A percentile compares a stretch with the other conserved stretches of the same genome.
These are phyloP conservation scores for Stratiolaelaps scimitus DNA, from an alignment of 1,140 invertebrate genomes.

Conservation along the genomic window DNA sequence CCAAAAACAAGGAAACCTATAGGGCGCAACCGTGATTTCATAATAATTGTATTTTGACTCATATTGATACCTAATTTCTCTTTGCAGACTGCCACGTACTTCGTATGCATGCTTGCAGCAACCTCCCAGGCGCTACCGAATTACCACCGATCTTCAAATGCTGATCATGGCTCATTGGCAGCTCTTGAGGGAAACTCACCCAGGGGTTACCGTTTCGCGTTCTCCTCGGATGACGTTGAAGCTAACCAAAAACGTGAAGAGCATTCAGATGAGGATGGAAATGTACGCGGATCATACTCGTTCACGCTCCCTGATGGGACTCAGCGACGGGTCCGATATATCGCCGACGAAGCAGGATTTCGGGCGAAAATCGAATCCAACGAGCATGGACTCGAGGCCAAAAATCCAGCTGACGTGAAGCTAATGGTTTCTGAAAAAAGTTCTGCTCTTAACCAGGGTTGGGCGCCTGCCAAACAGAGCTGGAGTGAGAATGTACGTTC, in stretches of 20 bases:
- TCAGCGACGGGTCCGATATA: slow-evolving; percentile 33
- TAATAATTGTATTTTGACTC: not conserved
- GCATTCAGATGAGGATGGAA: slow-evolving; percentile 29
- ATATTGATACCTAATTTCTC: not conserved
- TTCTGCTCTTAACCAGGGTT: not conserved
- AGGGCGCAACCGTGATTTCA: not conserved
- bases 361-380: slow-evolving; percentile 31
- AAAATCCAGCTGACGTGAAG: slow-evolving; percentile 12
- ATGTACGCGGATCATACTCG: slow-evolving; percentile 32
- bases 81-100: not conserved
- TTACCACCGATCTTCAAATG: not conserved
- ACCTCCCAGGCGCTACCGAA: not conserved
- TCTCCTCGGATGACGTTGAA: slow-evolving; percentile 28
- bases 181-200: not conserved
- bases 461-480: not conserved
- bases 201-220: not conserved
- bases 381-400: slow-evolving; percentile 22
- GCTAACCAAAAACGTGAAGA: slow-evolving; percentile 30
- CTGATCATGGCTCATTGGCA: not conserved
- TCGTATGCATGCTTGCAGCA: not conserved
- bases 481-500: not conserved
- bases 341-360: slow-evolving; percentile 33
- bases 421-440: not conserved
- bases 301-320: slow-evolving; percentile 6
- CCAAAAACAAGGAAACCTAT: no score